Percentiles rank a stretch among this genome's conserved stretches.
Conservation (phyloP, 2,888 invertebrate species). For the Drosophila borborema region DNA sequence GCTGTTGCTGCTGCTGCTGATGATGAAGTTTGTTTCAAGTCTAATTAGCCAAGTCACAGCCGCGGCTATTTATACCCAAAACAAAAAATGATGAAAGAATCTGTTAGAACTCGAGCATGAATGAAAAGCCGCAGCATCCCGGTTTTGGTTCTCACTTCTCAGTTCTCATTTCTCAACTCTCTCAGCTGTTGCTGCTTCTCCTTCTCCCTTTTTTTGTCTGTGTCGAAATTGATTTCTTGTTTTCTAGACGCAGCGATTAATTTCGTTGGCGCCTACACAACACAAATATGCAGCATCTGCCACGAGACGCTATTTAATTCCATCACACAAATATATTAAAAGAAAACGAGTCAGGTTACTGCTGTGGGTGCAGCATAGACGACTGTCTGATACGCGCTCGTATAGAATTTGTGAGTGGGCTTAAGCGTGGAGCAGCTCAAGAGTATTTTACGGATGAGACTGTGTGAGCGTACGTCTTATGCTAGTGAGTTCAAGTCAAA, state of each 20-base stretch:
- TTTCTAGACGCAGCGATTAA: conserved; percentile 40
- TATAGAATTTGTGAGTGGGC: too few species aligned
- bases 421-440: too few species aligned
- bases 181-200: conserved; percentile 42
- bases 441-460: too few species aligned
- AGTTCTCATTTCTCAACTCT: not conserved
- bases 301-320: conserved; percentile 36
- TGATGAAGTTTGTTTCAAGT: conserved; percentile 43
- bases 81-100: conserved; percentile 7
- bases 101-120: conserved; percentile 32
- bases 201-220: not conserved
- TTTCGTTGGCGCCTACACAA: conserved; percentile 28
- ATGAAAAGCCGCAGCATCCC: conserved; percentile 34
- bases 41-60: conserved; percentile 51
- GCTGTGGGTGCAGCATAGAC: too few species aligned
- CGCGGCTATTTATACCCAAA: conserved; percentile 67
- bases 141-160: not conserved
- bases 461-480: too few species aligned
- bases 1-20: not conserved
- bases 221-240: conserved; percentile 50
- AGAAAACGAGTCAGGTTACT: not conserved
- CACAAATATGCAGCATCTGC: conserved; percentile 29
- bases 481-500: too few species aligned
- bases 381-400: conserved; percentile 1
- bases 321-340: conserved; percentile 6